These are phyloP conservation scores for Nibea albiflora DNA, from an alignment of 2,113 vertebrate genomes.

Conservation along the genomic window DNA sequence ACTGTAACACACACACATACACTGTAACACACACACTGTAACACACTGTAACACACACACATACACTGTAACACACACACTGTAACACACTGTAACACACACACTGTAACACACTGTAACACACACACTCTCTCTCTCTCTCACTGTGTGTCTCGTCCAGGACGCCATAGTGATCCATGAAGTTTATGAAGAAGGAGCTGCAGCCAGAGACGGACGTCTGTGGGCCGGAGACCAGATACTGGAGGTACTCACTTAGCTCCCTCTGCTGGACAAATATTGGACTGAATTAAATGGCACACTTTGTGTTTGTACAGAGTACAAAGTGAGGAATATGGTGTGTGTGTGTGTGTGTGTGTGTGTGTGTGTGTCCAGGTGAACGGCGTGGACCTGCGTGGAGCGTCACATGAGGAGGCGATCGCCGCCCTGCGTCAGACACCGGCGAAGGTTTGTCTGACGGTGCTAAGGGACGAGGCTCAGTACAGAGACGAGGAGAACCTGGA, in stretches of 20 bases:
- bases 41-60: no score
- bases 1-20: no score
- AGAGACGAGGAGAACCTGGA: constrained; percentile 93
- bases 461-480: constrained; percentile 90
- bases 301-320: not conserved
- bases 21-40: no score
- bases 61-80: no score
- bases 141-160: constrained; percentile 66
- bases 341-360: no score
- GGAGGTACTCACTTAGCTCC: constrained; percentile 83
- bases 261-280: constrained; percentile 20
- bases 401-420: constrained; percentile 93
- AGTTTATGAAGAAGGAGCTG: constrained; percentile 98
- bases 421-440: constrained; percentile 92
- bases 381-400: constrained; percentile 89
- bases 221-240: constrained; percentile 97
- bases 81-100: not conserved
- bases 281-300: not conserved
- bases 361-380: constrained; percentile 88
- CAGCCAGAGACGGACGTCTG: constrained; percentile 93
- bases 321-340: not conserved
- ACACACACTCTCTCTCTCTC: not conserved
- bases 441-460: constrained; percentile 90
- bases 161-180: constrained; percentile 98
- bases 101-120: no score